Conservation (phyloP, 2,888 invertebrate genomes). For the Holacanthella duospinosa region DNA sequence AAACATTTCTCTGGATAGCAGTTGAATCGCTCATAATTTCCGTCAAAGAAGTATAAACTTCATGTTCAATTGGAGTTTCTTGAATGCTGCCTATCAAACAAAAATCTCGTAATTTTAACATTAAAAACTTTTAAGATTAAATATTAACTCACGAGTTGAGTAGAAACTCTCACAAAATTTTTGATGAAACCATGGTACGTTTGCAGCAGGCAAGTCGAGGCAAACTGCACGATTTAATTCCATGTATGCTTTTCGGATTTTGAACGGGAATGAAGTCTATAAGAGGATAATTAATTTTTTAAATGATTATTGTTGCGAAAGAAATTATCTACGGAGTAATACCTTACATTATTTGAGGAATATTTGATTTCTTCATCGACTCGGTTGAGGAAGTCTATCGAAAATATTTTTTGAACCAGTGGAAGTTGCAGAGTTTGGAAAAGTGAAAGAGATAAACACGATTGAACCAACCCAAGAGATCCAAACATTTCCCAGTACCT, state of each 20-base stretch:
- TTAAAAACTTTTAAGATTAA: background rate
- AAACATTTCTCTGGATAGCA: background rate
- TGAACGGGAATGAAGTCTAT: slow-evolving; percentile 38
- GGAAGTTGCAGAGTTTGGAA: slow-evolving; percentile 47
- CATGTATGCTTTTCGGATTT: slow-evolving; percentile 50
- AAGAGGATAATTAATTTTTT: background rate
- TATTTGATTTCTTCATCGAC: slow-evolving; percentile 50
- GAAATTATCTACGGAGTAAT: no score
- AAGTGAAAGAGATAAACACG: slow-evolving; percentile 48
- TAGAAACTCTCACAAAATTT: slow-evolving; percentile 49
- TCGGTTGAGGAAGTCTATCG: slow-evolving; percentile 50
- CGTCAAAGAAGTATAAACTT: background rate
- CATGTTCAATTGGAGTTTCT: background rate
- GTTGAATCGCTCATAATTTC: background rate
- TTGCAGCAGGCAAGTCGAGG: slow-evolving; percentile 52
- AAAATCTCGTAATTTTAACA: background rate
- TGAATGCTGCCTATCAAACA: background rate
- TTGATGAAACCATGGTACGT: slow-evolving; percentile 57
- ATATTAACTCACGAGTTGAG: slow-evolving; percentile 42
- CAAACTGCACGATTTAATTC: slow-evolving; percentile 54
- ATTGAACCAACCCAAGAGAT: slow-evolving; percentile 47
- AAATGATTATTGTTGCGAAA: background rate
- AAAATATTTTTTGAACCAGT: slow-evolving; percentile 50
- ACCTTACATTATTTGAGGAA: slow-evolving; percentile 48
- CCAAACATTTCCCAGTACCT: slow-evolving; percentile 50